These are phyloP conservation scores for Spheniscus humboldti DNA, from an alignment of 2,797 vertebrate species.

Conservation along the genomic window DNA sequence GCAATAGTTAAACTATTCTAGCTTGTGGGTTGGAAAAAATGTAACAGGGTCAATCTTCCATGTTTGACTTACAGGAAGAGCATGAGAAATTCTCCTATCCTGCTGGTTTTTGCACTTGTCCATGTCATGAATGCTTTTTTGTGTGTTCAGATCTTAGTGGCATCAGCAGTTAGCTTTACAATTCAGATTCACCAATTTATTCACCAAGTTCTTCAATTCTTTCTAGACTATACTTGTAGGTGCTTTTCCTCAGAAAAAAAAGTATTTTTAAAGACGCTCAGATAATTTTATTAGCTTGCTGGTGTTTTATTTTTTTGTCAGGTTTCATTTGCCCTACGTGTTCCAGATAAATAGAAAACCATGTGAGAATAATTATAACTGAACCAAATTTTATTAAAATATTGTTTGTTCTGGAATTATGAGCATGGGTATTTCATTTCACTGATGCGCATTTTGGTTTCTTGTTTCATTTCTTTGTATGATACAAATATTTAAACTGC, in stretches of 20 bases:
- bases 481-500: not conserved
- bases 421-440: not conserved
- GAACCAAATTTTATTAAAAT: not conserved
- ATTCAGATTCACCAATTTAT: not conserved
- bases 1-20: not conserved
- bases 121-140: not conserved
- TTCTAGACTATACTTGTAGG: not conserved
- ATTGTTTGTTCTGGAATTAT: not conserved
- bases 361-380: not conserved
- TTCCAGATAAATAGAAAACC: not conserved
- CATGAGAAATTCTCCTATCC: not conserved
- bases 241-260: not conserved
- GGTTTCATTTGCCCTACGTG: not conserved
- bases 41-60: not conserved
- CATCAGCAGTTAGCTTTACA: not conserved
- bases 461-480: not conserved
- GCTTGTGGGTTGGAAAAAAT: not conserved
- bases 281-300: not conserved
- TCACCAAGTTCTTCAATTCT: not conserved
- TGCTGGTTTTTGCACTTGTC: not conserved
- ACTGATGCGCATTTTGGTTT: not conserved
- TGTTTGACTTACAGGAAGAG: not conserved
- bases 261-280: not conserved
- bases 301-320: not conserved
- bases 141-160: not conserved